Conservation (phyloP, 2,113 vertebrate species). For the Entomyzon cyanotis region DNA sequence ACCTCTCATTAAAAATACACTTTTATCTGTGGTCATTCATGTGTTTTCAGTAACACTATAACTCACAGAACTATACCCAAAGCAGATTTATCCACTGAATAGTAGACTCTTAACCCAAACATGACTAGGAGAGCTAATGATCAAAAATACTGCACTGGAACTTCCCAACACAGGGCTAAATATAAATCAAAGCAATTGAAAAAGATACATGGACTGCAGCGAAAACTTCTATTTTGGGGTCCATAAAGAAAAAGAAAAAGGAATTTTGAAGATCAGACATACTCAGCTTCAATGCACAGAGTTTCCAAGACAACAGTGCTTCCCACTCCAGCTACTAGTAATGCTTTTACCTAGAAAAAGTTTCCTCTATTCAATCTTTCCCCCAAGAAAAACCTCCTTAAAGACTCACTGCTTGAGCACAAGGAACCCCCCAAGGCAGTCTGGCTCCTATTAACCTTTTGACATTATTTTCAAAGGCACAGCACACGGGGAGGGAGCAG, state of each 20-base stretch:
- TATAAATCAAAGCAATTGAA: constrained; percentile 7
- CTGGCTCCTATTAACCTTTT: constrained; percentile 9
- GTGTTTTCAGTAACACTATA: not conserved
- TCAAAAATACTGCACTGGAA: not conserved
- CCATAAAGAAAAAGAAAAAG: not conserved
- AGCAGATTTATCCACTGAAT: not conserved
- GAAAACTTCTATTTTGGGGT: not conserved
- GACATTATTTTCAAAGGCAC: not conserved
- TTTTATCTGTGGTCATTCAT: not conserved
- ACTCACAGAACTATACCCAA: not conserved
- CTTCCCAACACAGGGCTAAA: not conserved
- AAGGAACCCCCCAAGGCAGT: not conserved
- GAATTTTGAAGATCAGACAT: constrained; percentile 1
- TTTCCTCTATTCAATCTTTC: not conserved
- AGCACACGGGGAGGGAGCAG: not conserved
- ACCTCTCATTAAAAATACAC: not conserved
- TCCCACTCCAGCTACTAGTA: not conserved
- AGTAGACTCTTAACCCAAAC: not conserved
- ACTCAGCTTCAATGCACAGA: not conserved
- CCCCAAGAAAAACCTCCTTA: not conserved
- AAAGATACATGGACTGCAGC: not conserved
- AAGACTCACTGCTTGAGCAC: not conserved
- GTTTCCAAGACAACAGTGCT: constrained; percentile 53
- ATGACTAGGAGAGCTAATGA: not conserved
- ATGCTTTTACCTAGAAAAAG: not conserved